phyloP scores from a whole-genome alignment of 2,888 invertebrate genomes.

The Trachelus tabidus region DNA sequence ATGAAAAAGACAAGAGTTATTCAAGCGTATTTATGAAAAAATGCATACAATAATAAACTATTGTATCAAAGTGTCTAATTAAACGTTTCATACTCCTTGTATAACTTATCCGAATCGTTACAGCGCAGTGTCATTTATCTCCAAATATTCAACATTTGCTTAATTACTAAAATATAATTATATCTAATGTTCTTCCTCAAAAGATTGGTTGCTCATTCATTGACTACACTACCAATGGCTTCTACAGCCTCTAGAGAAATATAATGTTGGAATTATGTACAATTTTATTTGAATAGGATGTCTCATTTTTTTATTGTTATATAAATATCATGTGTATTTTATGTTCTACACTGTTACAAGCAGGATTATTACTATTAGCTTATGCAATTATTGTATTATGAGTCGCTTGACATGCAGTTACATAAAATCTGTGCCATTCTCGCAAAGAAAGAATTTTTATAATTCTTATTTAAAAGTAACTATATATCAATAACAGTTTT shows the following conservation, averaged over 20 bases:
- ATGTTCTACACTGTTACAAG: neutral
- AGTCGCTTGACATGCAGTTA: neutral
- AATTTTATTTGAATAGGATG: neutral
- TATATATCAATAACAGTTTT: neutral
- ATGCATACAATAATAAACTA: conserved; percentile 35
- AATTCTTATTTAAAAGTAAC: neutral
- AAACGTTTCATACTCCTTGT: neutral
- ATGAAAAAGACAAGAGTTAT: conserved; percentile 16
- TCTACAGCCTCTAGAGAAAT: neutral
- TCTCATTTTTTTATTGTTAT: neutral
- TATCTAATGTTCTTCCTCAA: neutral
- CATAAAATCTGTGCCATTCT: neutral
- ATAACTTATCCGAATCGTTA: neutral
- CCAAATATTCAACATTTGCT: neutral
- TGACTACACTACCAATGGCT: neutral
- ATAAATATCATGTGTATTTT: neutral
- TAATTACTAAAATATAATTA: neutral
- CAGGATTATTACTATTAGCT: neutral
- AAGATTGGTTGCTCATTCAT: neutral
- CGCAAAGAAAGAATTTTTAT: neutral
- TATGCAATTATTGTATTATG: neutral
- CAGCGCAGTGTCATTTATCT: neutral
- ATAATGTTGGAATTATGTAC: neutral
- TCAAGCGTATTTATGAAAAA: conserved; percentile 40
- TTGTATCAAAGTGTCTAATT: conserved; percentile 35